Evolutionary conservation across 1,140 invertebrate species (phyloP), one percentile per base, ranked within the genome.

Genomic region (Micrasema longulum): DNA sequence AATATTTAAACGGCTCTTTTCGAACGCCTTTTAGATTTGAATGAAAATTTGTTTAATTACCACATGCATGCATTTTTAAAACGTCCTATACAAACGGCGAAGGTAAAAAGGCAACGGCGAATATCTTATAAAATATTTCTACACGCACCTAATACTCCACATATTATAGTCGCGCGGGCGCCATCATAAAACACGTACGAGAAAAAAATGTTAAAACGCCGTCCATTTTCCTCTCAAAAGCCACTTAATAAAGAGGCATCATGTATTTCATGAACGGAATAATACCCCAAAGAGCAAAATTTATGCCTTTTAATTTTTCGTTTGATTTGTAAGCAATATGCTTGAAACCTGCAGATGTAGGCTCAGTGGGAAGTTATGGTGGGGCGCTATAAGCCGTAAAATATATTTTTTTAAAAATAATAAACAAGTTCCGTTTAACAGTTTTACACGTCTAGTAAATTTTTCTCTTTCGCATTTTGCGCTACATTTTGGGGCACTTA

Each of bases 361-460:
- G 55, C 26, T 45, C 16, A 52, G 62, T 14, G 14, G 16, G n/a
- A 50, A 68, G 65, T 73, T 73, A 73, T 63, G 20, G 53, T 55
- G 35, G 63, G 18, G 6, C 69, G n/a, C 62, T 66, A 62, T 57
- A 55, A 36, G 64, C 55, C 1, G 26, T 73, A 68, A 67, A 72
- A 48, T 68, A 68, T 72, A n/a, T 67, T 72, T 68, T 55, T 62
- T 55, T 62, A 53, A 62, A 73, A 73, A 73, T 73, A 73, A 73
- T 73, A 73, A 73, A 73, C 65, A 73, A 55, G 65, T 66, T 43
- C 48, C 71, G 26, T 45, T 73, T 67, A 73, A 68, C 71, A 68
- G 64, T 68, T 73, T 73, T 73, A 73, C 65, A 57, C 41, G 50
- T 26, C 14, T 60, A 35, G 64, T 62, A 68, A 73, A 73, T 73